Base-by-base conservation (phyloP, 2,888 invertebrate genomes). In the Thymelicus lineola region DNA sequence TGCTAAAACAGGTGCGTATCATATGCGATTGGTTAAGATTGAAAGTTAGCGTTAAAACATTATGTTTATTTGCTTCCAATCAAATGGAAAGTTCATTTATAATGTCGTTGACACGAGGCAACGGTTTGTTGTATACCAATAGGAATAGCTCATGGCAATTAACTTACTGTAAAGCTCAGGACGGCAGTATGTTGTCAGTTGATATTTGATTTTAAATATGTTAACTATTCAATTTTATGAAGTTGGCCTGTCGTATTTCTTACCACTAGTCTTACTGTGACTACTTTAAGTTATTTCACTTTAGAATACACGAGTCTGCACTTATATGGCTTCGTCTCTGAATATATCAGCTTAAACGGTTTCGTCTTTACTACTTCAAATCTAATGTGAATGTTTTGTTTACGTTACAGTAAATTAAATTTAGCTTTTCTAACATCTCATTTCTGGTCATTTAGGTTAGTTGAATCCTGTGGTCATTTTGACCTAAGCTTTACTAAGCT, bases 21-120 rank as follows among this genome's bases (percentile, higher is more conserved):
- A 6, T 36, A 57, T 57, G n/a, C 48, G 28, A 63, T 68, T 50
- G 63, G 58, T 55, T 69, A 69, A 69, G 35, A 63, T 69, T 69
- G 69, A 69, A 68, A 69, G 69, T 62, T 48, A 68, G 46, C 35
- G 48, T 63, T 63, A 62, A 63, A 63, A 50, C 38, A 42, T 71
- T 64, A 64, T 64, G 46, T 60, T 71, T 46, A 60, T 67, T 63
- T 59, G 67, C 68, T 64, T 67, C 50, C 63, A 67, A 64, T 71
- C 64, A 61, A 71, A 62, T 66, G 66, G 38, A 66, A 71, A 70
- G 74, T 76, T 72, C 66, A 73, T 69, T 69, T 69, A 74, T 75
- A 73, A 73, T 48, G 63, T 69, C 63, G 45, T 58, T 63, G 57
- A 69, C 69, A 48, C 58, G 48, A 6, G 38, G 62, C 58, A 42